Base-by-base conservation (phyloP, 2,113 vertebrate genomes). In the Leptocoma aspasia region DNA sequence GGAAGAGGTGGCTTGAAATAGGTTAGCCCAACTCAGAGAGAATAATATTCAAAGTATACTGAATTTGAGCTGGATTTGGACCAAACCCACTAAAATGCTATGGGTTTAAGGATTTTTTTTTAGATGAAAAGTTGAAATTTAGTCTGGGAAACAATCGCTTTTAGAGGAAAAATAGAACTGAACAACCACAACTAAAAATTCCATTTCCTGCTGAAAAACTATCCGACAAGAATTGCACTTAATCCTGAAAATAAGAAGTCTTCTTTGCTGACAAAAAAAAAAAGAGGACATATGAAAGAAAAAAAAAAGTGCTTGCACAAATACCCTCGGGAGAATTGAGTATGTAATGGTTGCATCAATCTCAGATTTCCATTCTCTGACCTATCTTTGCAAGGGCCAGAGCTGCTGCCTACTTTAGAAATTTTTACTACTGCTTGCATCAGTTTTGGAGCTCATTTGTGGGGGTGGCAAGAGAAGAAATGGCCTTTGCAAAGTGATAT, bases 151-250 rank as follows among this genome's bases (percentile, higher is more conserved):
- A 94, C 85, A 94, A 94, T 88, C 1, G 0, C 50, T 57, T 85
- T 88, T 80, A 94, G 85, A 80, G 42, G 87, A 90, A 95, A 97
- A 97, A 85, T 69, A 89, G 87, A 95, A 90, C 79, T 80, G 76
- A 96, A 54, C 54, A 90, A 93, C 80, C 90, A 92, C 94, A 96
- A 80, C 63, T 88, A 69, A 95, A 95, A 91, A 72, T 85, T 89
- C 78, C 50, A 73, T 90, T 97, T 95, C 66, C 88, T 93, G 59
- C 57, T 92, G 89, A 91, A 96, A 84, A 94, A 85, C 20, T 82
- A 82, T 82, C 63, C 5, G 0, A 59, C 87, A 87, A 91, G 50
- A 87, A 79, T 71, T 91, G 45, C 78, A 82, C 65, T 94, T 95
- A 95, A 91, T 94, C 78, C 89, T 95, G 79, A 56, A 94, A 94